Conservation (phyloP, 1,140 invertebrate species). For the Pseudomyrmex concolor region DNA sequence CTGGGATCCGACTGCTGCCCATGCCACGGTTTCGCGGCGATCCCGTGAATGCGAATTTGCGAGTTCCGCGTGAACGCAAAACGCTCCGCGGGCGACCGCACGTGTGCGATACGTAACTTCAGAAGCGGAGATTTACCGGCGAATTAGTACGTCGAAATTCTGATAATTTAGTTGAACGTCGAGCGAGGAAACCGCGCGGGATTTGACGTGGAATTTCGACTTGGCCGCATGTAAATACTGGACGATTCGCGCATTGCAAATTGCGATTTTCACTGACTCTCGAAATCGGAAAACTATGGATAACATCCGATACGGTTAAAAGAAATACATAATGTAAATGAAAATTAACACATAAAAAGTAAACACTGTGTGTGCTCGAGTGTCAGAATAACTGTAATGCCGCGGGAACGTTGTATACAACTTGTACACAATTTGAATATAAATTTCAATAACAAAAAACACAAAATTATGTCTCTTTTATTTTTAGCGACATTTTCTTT, state of each 20-base stretch:
- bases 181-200: constrained; percentile 34
- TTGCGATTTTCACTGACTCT: constrained; percentile 9
- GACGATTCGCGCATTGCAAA: constrained; percentile 48
- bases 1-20: constrained; percentile 9
- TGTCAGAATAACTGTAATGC: too few relatives aligned
- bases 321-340: background rate
- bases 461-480: background rate
- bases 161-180: constrained; percentile 58
- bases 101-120: constrained; percentile 55
- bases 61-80: constrained; percentile 51
- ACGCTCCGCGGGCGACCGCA: constrained; percentile 41
- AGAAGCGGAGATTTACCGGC: constrained; percentile 52
- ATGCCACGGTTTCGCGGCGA: constrained; percentile 13
- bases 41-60: constrained; percentile 52
- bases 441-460: background rate
- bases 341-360: background rate
- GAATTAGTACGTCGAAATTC: constrained; percentile 54
- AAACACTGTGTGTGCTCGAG: background rate
- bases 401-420: too few relatives aligned
- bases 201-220: constrained; percentile 53
- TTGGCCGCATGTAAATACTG: constrained; percentile 25
- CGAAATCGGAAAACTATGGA: background rate
- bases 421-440: background rate
- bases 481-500: background rate
- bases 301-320: background rate